Base-by-base conservation (phyloP, 1,140 invertebrate genomes). In the Ceratitis capitata region DNA sequence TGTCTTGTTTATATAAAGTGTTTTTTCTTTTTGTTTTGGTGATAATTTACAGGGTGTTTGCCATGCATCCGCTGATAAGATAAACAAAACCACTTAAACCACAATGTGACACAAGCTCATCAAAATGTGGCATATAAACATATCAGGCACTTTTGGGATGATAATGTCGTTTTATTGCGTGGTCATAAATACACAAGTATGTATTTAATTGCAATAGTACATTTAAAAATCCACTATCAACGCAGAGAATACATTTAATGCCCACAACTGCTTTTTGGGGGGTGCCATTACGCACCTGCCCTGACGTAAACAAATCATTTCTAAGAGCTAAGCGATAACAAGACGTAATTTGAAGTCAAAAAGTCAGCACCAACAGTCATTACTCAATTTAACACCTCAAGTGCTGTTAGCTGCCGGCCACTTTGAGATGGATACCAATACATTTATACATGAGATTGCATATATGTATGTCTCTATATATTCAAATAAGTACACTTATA, bases 1-100 rank as follows among this genome's bases (percentile, higher is more conserved):
- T 69, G 64, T 19, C 14, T 12, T 12, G 39, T 26, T 78, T 45
- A 26, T 26, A 26, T 61, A 61, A 26, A 78, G 32, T 23, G 5
- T 12, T 35, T 53, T n/a, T n/a, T 23, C 23, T 35, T 53, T n/a
- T n/a, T 23, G 12, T 35, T 53, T 78, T 45, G 12, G n/a, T n/a
- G 23, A 78, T 78, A 45, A 78, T 78, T 78, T 78, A 78, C 19
- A 78, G 69, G n/a, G 69, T 78, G 69, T 78, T 42, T 47, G 69
- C n/a, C 2, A 45, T 78, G 69, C 39, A 45, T 16, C 2, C 45
- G 14, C 29, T 45, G 69, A 78, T 78, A 78, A 78, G 69, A 78
- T 78, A 78, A 78, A 78, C 5, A 1, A 39, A 78, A 78, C 39
- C 69, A 23, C 69, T 78, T 45, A 78, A 69, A 78, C n/a, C 69